Percentiles rank a stretch among this genome's conserved stretches.
These are phyloP conservation scores for Caenorhabditis sp. DNA, from an alignment of 2,888 invertebrate species.

Conservation along the genomic window DNA sequence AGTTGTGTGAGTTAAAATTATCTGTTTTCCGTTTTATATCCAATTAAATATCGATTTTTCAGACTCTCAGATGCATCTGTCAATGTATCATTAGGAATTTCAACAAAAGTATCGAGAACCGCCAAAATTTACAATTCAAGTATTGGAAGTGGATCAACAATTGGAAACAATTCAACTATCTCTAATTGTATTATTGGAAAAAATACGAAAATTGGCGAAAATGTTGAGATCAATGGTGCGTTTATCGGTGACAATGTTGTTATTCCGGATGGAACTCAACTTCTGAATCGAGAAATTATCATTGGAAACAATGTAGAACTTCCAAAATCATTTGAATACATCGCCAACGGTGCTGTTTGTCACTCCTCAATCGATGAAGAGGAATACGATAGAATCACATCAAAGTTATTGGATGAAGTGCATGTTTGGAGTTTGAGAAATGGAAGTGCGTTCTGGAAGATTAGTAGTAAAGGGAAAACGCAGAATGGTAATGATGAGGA, in stretches of 20 bases:
- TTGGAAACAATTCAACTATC: slow-evolving; percentile 21
- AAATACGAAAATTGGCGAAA: slow-evolving; percentile 37
- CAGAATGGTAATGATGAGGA: slow-evolving; percentile 7
- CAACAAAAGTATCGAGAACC: slow-evolving; percentile 13
- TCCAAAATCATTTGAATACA: slow-evolving; percentile 2
- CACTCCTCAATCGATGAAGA: slow-evolving; percentile 9
- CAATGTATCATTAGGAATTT: slow-evolving; percentile 26
- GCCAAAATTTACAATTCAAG: slow-evolving; percentile 18
- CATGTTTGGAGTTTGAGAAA: slow-evolving; percentile 9
- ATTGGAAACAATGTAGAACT: slow-evolving; percentile 35
- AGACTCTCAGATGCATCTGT: slow-evolving; percentile 21
- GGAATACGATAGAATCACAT: slow-evolving; percentile 15
- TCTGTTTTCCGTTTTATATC: too few species aligned
- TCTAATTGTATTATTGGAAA: slow-evolving; percentile 33
- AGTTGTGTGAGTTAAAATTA: neutral
- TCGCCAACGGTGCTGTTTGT: slow-evolving; percentile 2
- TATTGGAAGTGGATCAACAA: slow-evolving; percentile 24
- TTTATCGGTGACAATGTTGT: slow-evolving; percentile 37
- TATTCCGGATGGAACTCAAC: slow-evolving; percentile 21
- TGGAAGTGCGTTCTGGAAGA: slow-evolving; percentile 23
- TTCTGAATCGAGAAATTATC: slow-evolving; percentile 14
- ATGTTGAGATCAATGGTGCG: slow-evolving; percentile 24
- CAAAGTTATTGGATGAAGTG: neutral
- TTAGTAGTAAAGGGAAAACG: slow-evolving; percentile 15
- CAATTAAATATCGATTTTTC: too few species aligned